These are phyloP conservation scores for Orientallactaga bullata DNA, from an alignment of 2,113 vertebrate genomes.

Conservation along the genomic window DNA sequence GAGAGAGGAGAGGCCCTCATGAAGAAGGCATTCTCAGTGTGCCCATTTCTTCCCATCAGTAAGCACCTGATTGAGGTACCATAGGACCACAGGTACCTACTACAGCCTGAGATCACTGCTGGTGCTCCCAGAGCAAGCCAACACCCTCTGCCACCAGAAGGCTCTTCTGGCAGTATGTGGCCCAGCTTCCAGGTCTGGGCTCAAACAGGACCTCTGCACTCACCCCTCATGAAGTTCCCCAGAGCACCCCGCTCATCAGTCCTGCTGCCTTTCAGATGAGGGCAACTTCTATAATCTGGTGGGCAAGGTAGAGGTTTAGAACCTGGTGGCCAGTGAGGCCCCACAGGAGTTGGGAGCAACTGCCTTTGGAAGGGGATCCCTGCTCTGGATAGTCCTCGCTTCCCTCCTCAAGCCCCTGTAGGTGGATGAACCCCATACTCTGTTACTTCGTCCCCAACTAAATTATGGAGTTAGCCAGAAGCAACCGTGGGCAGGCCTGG, in stretches of 20 bases:
- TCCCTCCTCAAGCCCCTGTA: fast-evolving
- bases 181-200: too few relatives aligned
- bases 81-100: not conserved
- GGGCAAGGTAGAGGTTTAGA: not conserved
- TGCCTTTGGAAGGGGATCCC: not conserved
- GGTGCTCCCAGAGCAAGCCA: not conserved
- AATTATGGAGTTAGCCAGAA: not conserved
- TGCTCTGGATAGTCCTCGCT: not conserved
- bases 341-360: not conserved
- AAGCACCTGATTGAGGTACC: not conserved
- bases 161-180: not conserved
- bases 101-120: not conserved
- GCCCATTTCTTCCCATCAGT: not conserved
- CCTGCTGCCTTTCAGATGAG: not conserved
- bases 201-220: not conserved
- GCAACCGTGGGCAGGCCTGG: not conserved
- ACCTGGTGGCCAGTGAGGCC: too few relatives aligned
- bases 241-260: not conserved
- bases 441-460: not conserved
- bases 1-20: not conserved
- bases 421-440: not conserved
- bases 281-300: not conserved
- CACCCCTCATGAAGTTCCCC: not conserved
- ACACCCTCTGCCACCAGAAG: not conserved
- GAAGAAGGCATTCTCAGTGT: not conserved